A percentile compares a stretch with the other conserved stretches of the same genome.
phyloP scores from a whole-genome alignment of 1,140 invertebrate species.

The Lucilia sericata region DNA sequence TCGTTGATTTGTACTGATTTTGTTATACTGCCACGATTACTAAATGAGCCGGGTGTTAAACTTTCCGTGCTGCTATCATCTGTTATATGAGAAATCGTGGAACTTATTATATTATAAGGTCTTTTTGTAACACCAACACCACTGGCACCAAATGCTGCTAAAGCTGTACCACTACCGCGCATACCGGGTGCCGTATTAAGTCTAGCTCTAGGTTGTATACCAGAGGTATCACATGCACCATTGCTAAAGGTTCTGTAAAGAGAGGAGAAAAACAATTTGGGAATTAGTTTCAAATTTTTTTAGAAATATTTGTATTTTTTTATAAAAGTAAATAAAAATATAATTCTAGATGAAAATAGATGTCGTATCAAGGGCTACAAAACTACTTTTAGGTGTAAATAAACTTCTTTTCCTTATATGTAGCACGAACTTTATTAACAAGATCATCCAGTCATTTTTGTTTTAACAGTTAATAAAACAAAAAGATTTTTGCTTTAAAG shows the following conservation, averaged over 20 bases:
- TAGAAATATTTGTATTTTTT: too few species aligned
- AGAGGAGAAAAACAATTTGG: slow-evolving; percentile 31
- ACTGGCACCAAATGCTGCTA: slow-evolving; percentile 45
- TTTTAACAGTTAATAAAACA: too few species aligned
- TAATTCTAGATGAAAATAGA: too few species aligned
- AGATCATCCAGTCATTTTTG: too few species aligned
- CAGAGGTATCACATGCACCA: slow-evolving; percentile 59
- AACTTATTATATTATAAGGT: slow-evolving; percentile 60
- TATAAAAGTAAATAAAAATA: too few species aligned
- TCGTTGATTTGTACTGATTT: slow-evolving; percentile 74
- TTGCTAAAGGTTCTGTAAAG: slow-evolving; percentile 64
- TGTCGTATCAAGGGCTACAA: too few species aligned
- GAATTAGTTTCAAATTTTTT: slow-evolving; percentile 3
- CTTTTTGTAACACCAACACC: slow-evolving; percentile 54
- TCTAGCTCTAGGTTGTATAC: slow-evolving; percentile 61
- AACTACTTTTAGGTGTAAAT: too few species aligned
- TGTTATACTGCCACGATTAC: slow-evolving; percentile 62
- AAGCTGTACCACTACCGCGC: slow-evolving; percentile 51
- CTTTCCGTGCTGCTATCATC: slow-evolving; percentile 65
- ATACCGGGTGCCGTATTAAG: slow-evolving; percentile 65
- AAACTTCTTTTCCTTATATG: too few species aligned
- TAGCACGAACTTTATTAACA: too few species aligned
- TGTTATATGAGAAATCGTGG: slow-evolving; percentile 63
- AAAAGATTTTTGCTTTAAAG: too few species aligned
- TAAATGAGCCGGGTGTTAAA: slow-evolving; percentile 64